A percentile compares a stretch with the other conserved stretches of the same genome.
Conservation (phyloP, 2,113 vertebrate genomes). For the Antidorcas marsupialis region DNA sequence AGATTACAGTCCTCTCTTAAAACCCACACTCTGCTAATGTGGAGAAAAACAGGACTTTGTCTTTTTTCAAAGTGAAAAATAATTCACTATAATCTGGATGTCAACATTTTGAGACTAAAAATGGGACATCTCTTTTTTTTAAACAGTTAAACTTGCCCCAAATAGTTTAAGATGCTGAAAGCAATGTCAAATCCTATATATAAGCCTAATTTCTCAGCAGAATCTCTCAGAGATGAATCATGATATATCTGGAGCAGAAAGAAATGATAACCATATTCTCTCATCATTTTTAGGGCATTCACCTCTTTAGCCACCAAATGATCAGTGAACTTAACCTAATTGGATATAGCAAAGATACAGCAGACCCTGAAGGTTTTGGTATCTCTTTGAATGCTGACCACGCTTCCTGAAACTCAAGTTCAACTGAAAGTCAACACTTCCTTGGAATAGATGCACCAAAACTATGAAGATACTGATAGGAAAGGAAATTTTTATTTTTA, state of each 20-base stretch:
- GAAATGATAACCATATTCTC: not conserved
- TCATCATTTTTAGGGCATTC: not conserved
- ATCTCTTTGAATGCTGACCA: not conserved
- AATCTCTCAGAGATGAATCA: not conserved
- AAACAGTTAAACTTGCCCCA: constrained; percentile 3
- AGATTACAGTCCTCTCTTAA: not conserved
- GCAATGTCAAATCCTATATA: not conserved
- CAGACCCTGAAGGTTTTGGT: not conserved
- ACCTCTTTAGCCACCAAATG: constrained; percentile 4
- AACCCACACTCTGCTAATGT: not conserved
- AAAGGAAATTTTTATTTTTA: not conserved
- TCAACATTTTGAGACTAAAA: constrained; percentile 44
- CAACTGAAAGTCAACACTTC: not conserved
- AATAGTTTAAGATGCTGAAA: constrained; percentile 3
- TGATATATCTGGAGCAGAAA: constrained; percentile 15
- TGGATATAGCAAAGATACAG: not conserved
- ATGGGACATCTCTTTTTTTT: constrained; percentile 16
- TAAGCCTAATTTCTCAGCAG: not conserved
- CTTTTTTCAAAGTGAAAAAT: constrained; percentile 24
- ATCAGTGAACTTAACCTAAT: not conserved
- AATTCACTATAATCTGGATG: constrained; percentile 1
- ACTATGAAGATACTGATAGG: not conserved
- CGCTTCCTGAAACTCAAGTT: not conserved
- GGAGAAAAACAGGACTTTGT: not conserved
- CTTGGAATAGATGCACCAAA: constrained; percentile 1